These are phyloP conservation scores for Protobothrops flavoviridis DNA, from an alignment of 2,113 vertebrate species.

Conservation along the genomic window DNA sequence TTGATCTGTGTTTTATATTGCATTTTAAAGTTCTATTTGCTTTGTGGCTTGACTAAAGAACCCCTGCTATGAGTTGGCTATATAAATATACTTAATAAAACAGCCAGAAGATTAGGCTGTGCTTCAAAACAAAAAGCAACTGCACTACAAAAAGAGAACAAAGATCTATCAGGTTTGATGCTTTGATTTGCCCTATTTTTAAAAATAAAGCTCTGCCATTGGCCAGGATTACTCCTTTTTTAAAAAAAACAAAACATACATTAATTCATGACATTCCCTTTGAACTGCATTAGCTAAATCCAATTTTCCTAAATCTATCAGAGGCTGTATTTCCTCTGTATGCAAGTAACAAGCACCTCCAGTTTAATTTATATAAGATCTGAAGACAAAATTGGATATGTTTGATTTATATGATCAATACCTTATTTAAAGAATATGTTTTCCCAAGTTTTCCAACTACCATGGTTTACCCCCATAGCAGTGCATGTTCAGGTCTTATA, in stretches of 20 bases:
- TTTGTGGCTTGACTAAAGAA: not conserved
- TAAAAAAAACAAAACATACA: not conserved
- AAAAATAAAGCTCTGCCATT: not conserved
- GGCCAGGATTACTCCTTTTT: not conserved
- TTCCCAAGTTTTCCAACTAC: not conserved
- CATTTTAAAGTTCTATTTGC: not conserved
- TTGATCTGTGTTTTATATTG: not conserved
- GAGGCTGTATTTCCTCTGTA: not conserved
- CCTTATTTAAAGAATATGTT: not conserved
- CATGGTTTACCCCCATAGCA: not conserved
- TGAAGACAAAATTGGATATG: not conserved
- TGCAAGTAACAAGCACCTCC: not conserved
- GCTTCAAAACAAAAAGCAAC: not conserved
- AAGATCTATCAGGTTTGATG: not conserved
- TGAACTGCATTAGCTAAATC: not conserved
- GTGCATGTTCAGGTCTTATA: not conserved
- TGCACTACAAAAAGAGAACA: not conserved
- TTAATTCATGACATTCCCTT: not conserved
- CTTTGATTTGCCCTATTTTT: not conserved
- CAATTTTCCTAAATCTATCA: not conserved
- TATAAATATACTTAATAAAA: not conserved
- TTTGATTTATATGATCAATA: not conserved
- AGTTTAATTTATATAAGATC: not conserved
- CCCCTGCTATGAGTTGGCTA: not conserved
- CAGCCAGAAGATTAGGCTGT: not conserved